phyloP scores from a whole-genome alignment of 2,888 invertebrate species.

The Disparrhopalites patrizii region DNA sequence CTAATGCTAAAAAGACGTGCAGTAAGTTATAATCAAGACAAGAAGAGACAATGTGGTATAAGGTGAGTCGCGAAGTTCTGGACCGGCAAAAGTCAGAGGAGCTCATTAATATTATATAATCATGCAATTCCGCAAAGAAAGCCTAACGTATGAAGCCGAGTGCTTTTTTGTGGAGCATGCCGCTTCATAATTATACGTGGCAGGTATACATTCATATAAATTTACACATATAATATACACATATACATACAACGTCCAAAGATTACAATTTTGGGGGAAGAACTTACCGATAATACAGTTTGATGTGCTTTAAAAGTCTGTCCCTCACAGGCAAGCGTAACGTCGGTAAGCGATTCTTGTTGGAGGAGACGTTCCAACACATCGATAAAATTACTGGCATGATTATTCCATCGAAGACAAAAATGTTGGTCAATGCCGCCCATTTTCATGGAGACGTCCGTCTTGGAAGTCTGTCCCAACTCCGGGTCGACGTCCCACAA shows the following conservation, averaged over 20 bases:
- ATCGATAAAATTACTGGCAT: constrained; percentile 84
- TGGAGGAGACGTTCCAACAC: constrained; percentile 80
- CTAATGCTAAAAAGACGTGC: too few species aligned
- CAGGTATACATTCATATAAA: too few species aligned
- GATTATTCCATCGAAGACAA: constrained; percentile 92
- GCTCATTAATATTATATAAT: too few species aligned
- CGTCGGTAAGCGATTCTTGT: constrained; percentile 86
- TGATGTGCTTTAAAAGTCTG: constrained; percentile 78
- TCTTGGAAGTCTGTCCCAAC: neutral
- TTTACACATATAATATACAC: neutral
- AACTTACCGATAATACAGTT: constrained; percentile 56
- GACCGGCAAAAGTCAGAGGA: too few species aligned
- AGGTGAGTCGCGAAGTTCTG: too few species aligned
- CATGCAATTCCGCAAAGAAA: too few species aligned
- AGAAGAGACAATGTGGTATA: too few species aligned
- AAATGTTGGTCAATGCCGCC: constrained; percentile 64
- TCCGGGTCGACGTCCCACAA: too few species aligned
- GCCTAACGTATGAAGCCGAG: too few species aligned
- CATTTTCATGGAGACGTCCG: constrained; percentile 35
- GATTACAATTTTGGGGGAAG: neutral
- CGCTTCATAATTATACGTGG: too few species aligned
- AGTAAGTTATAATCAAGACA: too few species aligned
- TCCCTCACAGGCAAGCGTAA: constrained; percentile 86
- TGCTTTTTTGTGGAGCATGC: too few species aligned
- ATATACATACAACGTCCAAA: neutral